A percentile compares a stretch with the other conserved stretches of the same genome.
phyloP scores from a whole-genome alignment of 1,140 invertebrate genomes.

The Mya arenaria region DNA sequence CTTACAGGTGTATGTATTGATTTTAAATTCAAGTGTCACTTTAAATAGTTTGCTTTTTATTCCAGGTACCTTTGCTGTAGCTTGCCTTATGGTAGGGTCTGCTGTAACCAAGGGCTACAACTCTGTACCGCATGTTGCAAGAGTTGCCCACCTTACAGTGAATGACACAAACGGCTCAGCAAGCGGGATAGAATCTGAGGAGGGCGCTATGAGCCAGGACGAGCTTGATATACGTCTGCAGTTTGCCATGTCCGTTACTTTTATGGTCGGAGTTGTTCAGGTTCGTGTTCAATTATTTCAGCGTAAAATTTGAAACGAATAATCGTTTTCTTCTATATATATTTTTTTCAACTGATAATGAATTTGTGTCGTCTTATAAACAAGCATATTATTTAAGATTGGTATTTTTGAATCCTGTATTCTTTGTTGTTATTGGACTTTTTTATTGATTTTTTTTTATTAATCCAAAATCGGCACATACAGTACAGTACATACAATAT shows the following conservation, averaged over 20 bases:
- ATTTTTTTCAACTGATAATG: too few relatives aligned
- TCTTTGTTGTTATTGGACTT: neutral
- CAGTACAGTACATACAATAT: too few relatives aligned
- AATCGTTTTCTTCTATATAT: neutral
- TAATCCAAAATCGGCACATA: neutral
- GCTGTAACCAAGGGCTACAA: constrained; percentile 69
- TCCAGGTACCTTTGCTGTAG: constrained; percentile 81
- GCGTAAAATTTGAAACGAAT: neutral
- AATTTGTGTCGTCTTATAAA: neutral
- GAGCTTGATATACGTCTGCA: constrained; percentile 57
- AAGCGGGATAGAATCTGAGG: neutral
- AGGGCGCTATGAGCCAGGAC: constrained; percentile 13
- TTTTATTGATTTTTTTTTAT: neutral
- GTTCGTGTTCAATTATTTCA: constrained; percentile 26
- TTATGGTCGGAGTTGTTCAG: constrained; percentile 70
- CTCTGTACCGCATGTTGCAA: neutral
- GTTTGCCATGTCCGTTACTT: constrained; percentile 70
- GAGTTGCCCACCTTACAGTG: neutral
- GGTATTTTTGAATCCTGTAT: neutral
- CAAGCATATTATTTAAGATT: neutral
- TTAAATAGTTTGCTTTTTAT: too few relatives aligned
- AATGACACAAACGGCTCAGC: neutral
- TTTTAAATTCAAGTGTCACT: too few relatives aligned
- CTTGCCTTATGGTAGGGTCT: constrained; percentile 80
- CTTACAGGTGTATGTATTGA: too few relatives aligned